Percentiles rank a stretch among this genome's conserved stretches.
These are phyloP conservation scores for Apis laboriosa DNA, from an alignment of 1,140 invertebrate genomes.

Conservation along the genomic window DNA sequence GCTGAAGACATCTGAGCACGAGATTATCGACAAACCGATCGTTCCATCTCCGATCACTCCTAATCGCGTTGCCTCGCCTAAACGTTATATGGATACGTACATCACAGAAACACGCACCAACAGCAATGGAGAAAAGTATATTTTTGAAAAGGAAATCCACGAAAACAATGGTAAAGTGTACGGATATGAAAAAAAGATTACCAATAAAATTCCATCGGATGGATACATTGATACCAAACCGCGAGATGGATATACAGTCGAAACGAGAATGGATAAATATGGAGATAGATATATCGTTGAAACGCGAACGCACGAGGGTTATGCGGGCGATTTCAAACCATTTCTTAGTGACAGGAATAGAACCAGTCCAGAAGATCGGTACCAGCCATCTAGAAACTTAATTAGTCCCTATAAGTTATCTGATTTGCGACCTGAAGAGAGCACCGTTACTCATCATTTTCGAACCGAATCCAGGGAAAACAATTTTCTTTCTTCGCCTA, in stretches of 20 bases:
- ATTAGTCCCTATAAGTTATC: conserved; percentile 49
- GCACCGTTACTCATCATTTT: conserved; percentile 20
- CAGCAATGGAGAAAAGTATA: conserved; percentile 78
- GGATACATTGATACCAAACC: conserved; percentile 65
- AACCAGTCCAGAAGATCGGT: conserved; percentile 69
- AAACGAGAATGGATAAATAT: conserved; percentile 81
- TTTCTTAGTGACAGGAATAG: conserved; percentile 71
- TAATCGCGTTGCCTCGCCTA: conserved; percentile 72
- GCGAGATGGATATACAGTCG: conserved; percentile 80
- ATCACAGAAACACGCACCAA: conserved; percentile 78
- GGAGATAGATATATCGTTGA: conserved; percentile 82
- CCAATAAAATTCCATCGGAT: conserved; percentile 74
- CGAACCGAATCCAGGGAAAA: conserved; percentile 49
- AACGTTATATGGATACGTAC: conserved; percentile 78
- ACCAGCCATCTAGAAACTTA: conserved; percentile 47
- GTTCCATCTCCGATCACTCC: conserved; percentile 78
- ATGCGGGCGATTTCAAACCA: conserved; percentile 71
- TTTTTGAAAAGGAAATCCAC: conserved; percentile 77
- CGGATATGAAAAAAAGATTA: conserved; percentile 78
- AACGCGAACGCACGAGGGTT: conserved; percentile 77
- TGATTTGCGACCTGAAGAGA: conserved; percentile 48
- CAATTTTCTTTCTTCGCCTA: conserved; percentile 56
- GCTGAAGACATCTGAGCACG: conserved; percentile 75
- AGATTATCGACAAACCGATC: conserved; percentile 79
- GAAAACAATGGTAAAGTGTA: conserved; percentile 78